Evolutionary conservation across 2,888 invertebrate species (phyloP).

Genomic region (Poecilus cupreus): DNA sequence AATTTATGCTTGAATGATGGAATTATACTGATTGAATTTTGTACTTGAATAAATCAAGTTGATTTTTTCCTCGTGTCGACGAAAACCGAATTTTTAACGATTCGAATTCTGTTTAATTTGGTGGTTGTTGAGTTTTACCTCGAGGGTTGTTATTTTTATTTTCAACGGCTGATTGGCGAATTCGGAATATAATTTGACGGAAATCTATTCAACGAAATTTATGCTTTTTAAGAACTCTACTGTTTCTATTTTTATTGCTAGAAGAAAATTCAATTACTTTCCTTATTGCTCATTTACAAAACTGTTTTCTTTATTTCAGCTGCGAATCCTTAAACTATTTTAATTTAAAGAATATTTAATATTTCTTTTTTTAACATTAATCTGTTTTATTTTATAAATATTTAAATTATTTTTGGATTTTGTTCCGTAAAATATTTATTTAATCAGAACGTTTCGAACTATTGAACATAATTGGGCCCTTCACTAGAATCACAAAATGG

Average conservation of each 20-base stretch:
- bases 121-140: constrained; percentile 18
- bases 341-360: too few relatives aligned
- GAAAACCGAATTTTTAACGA: constrained; percentile 32
- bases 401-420: too few relatives aligned
- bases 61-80: constrained; percentile 23
- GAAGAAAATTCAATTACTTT: too few relatives aligned
- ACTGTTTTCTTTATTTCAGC: too few relatives aligned
- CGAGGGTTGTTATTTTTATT: constrained; percentile 26
- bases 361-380: too few relatives aligned
- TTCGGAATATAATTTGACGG: background rate
- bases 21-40: constrained; percentile 53
- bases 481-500: too few relatives aligned
- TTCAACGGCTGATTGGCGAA: constrained; percentile 4
- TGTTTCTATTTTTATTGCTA: background rate
- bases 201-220: constrained; percentile 6
- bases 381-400: too few relatives aligned
- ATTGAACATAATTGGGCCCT: too few relatives aligned
- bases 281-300: too few relatives aligned
- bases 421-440: too few relatives aligned
- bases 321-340: too few relatives aligned
- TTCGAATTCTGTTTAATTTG: constrained; percentile 28
- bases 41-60: constrained; percentile 37
- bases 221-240: background rate
- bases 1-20: constrained; percentile 49
- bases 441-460: too few relatives aligned